These are phyloP conservation scores for Leucozona laternaria DNA, from an alignment of 2,888 invertebrate species.

Conservation along the genomic window DNA sequence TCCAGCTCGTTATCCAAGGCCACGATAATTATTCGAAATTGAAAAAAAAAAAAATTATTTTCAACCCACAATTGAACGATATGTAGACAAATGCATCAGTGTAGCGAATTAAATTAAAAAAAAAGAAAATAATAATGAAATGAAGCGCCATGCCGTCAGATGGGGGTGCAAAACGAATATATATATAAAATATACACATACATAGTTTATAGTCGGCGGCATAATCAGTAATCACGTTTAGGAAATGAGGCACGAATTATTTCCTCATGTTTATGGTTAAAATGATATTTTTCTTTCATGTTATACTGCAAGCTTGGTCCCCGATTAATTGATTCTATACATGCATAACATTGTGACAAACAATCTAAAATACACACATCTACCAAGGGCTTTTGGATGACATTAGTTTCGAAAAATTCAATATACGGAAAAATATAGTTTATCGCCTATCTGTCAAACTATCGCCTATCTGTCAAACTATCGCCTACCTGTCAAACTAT, in stretches of 20 bases:
- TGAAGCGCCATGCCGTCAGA: constrained; percentile 42
- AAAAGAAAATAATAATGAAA: background rate
- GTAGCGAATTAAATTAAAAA: constrained; percentile 10
- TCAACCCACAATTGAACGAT: constrained; percentile 7
- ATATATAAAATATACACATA: too few relatives aligned
- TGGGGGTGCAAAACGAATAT: constrained; percentile 14
- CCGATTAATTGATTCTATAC: background rate
- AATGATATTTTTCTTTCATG: background rate
- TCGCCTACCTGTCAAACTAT: too few relatives aligned
- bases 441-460: too few relatives aligned
- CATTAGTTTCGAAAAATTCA: too few relatives aligned
- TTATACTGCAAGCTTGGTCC: background rate
- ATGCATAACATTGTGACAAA: too few relatives aligned
- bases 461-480: too few relatives aligned
- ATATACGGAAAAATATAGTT: too few relatives aligned
- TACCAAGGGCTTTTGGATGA: too few relatives aligned
- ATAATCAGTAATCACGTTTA: constrained; percentile 18
- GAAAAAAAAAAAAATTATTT: constrained; percentile 1
- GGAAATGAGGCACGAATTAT: constrained; percentile 20
- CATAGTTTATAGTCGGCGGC: background rate
- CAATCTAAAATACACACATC: too few relatives aligned
- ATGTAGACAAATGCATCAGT: constrained; percentile 22
- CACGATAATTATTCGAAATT: constrained; percentile 35
- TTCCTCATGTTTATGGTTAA: background rate
- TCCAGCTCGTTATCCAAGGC: constrained; percentile 41